phyloP scores from a whole-genome alignment of 2,797 vertebrate genomes.

The Enteromius anoplus region DNA sequence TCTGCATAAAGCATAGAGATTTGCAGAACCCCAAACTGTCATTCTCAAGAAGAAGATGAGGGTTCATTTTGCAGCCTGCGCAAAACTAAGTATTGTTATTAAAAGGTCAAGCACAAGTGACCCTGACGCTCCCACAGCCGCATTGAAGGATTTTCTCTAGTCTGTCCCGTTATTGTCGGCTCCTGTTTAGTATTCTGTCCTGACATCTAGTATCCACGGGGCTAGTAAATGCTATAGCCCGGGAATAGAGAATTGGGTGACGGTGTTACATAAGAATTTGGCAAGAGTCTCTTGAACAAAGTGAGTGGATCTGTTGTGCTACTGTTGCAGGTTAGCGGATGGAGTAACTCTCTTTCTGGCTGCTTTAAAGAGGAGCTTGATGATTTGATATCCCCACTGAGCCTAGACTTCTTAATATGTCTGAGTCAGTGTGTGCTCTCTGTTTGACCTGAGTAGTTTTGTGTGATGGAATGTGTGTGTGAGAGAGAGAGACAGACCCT shows the following conservation, averaged over 20 bases:
- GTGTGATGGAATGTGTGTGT: slow-evolving; percentile 23
- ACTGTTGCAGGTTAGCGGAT: slow-evolving; percentile 38
- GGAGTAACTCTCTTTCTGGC: slow-evolving; percentile 33
- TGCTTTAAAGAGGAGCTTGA: slow-evolving; percentile 1
- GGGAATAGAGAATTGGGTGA: slow-evolving; percentile 35
- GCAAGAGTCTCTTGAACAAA: slow-evolving; percentile 32
- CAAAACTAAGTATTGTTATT: slow-evolving; percentile 20
- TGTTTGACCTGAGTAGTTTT: slow-evolving; percentile 35
- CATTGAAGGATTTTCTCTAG: background rate
- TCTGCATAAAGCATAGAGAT: too few species aligned
- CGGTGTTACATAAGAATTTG: slow-evolving; percentile 44
- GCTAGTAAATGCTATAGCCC: slow-evolving; percentile 25
- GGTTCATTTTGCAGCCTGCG: background rate
- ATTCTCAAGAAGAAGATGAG: background rate
- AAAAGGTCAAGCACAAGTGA: slow-evolving; percentile 34
- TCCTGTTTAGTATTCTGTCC: slow-evolving; percentile 47
- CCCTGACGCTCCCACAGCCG: slow-evolving; percentile 2
- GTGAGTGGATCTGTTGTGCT: slow-evolving; percentile 40
- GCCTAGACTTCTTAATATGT: slow-evolving; percentile 30
- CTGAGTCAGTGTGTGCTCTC: slow-evolving; percentile 16
- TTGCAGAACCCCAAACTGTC: background rate
- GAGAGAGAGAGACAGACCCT: slow-evolving; percentile 20
- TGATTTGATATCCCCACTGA: slow-evolving; percentile 39
- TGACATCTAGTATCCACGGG: background rate
- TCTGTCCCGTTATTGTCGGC: slow-evolving; percentile 7